phyloP scores from a whole-genome alignment of 2,113 vertebrate genomes.

The Marcusenius ussheri region DNA sequence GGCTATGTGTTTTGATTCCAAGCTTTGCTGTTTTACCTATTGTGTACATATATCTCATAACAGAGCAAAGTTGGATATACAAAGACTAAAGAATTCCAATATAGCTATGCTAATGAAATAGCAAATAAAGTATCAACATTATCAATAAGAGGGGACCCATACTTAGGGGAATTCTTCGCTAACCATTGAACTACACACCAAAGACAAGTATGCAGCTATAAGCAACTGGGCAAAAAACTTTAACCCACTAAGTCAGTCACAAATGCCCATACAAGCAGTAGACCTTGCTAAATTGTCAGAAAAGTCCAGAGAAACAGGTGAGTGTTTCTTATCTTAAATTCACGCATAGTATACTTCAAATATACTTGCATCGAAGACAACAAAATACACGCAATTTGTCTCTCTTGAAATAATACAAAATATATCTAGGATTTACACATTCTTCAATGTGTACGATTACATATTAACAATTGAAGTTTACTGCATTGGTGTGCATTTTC shows the following conservation, averaged over 20 bases:
- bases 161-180: neutral
- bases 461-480: neutral
- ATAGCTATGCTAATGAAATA: neutral
- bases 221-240: neutral
- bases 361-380: neutral
- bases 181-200: neutral
- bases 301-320: neutral
- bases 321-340: neutral
- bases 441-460: neutral
- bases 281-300: neutral
- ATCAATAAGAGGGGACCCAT: neutral
- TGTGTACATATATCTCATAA: no score
- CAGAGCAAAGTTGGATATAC: no score
- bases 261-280: neutral
- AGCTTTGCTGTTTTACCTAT: no score
- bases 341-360: neutral
- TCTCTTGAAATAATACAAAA: neutral
- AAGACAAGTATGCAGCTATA: neutral
- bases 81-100: neutral
- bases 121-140: neutral
- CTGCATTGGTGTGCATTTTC: neutral
- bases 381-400: neutral
- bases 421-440: neutral
- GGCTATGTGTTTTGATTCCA: no score
- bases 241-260: neutral